Evolutionary conservation across 37 sponge, comb jelly and placozoan species (phyloP).

Genomic region (Dysidea cf. avara): DNA sequence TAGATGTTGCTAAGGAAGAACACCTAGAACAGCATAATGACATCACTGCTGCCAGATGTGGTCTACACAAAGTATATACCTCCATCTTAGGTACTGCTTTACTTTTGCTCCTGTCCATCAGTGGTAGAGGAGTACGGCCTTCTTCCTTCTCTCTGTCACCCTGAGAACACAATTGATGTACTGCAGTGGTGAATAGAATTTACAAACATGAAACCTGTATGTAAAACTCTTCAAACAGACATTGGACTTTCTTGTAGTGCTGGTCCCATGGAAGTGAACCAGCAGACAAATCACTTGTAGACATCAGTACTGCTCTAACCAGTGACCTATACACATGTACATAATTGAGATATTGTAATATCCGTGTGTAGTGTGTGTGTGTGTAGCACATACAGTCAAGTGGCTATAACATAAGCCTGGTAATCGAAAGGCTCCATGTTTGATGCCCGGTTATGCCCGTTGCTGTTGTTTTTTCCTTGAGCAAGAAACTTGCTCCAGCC

Average conservation of each 20-base stretch:
- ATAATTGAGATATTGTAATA: no score
- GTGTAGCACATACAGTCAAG: no score
- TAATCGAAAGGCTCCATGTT: no score
- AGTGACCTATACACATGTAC: constrained; percentile 12
- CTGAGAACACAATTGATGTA: constrained; percentile 34
- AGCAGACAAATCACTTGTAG: constrained; percentile 55
- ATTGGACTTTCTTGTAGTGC: constrained; percentile 22
- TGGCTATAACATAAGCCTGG: no score
- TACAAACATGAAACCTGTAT: constrained; percentile 35
- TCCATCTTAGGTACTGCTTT: constrained; percentile 16
- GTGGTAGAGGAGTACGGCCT: constrained; percentile 45
- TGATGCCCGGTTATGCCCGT: no score
- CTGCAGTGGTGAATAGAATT: neutral
- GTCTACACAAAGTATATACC: constrained; percentile 5
- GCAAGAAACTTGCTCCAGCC: no score
- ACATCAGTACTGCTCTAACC: constrained; percentile 50
- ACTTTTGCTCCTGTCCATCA: constrained; percentile 54
- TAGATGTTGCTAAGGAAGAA: constrained; percentile 24
- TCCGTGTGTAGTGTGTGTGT: no score
- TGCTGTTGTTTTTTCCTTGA: no score
- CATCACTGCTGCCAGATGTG: no score
- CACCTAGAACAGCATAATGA: constrained; percentile 10
- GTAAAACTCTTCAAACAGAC: constrained; percentile 57
- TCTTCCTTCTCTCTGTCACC: constrained; percentile 64
- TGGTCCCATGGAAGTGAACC: constrained; percentile 60